Conservation (phyloP, 2,797 vertebrate species). For the Manis crassicaudata region DNA sequence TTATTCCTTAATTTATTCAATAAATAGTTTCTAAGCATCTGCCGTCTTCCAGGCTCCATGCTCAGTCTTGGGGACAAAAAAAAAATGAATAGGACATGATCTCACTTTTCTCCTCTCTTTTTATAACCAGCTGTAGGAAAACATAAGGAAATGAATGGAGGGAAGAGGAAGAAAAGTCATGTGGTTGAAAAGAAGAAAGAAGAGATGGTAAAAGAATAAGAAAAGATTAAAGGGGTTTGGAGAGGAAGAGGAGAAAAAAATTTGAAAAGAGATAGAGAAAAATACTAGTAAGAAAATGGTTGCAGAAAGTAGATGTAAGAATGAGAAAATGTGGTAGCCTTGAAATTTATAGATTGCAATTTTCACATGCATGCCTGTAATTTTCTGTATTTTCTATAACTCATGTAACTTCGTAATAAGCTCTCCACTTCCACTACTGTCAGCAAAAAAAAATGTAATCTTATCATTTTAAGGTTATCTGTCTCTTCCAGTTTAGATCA, state of each 20-base stretch:
- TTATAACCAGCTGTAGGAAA: not conserved
- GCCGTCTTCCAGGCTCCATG: not conserved
- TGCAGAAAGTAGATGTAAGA: not conserved
- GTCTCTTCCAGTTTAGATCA: conserved; percentile 59
- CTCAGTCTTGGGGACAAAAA: conserved; percentile 27
- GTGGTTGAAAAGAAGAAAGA: not conserved
- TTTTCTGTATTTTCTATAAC: conserved; percentile 40
- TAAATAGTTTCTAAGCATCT: conserved; percentile 5
- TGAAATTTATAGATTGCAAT: not conserved
- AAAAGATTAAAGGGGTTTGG: not conserved
- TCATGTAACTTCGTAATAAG: conserved; percentile 44
- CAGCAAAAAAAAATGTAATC: conserved; percentile 63
- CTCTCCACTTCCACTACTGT: not conserved
- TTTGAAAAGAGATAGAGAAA: no score
- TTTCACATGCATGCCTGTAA: not conserved
- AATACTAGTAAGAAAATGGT: not conserved
- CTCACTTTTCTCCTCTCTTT: not conserved
- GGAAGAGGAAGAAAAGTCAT: not conserved
- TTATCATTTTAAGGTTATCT: conserved; percentile 52
- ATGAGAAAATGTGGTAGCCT: not conserved
- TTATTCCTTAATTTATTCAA: not conserved
- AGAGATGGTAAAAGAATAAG: not conserved
- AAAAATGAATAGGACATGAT: not conserved
- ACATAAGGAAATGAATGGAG: not conserved
- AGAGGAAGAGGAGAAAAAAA: not conserved